Base-by-base conservation (phyloP, 2,888 invertebrate genomes). In the Helobdella robusta region DNA sequence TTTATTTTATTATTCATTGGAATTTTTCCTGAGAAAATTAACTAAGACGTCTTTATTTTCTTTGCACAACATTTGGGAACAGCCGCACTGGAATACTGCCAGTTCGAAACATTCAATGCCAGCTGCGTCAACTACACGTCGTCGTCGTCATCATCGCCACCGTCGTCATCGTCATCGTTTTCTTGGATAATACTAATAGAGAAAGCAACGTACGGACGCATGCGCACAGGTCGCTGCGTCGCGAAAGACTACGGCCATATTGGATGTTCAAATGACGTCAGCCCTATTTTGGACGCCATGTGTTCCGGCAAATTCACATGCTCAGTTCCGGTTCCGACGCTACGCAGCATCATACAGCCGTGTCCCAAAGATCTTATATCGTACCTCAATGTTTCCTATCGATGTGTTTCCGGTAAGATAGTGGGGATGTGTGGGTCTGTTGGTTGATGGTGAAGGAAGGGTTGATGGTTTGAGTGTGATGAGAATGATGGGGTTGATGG, bases 321-420 rank as follows among this genome's bases (percentile, higher is more conserved):
- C 23, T 20, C 20, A 25, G 5, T 54, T 18, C 54, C 54, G 18
- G 54, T 54, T 18, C 54, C 54, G 28, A 28, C 28, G 54, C 54
- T 54, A 15, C 54, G 54, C 3, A 30, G 30, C 18, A 28, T 54
- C 54, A 54, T 54, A 28, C 54, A 54, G 18, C 54, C 54, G 20
- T 54, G 54, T 8, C 54, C 54, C 15, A 54, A 54, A 54, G 54
- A 54, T 8, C 54, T 54, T 15, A 54, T 54, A 54, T 54, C 54
- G 28, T 54, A 54, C 28, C 54, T 54, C 23, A 54, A 54, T 20
- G 54, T 54, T 4, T 28, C 54, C 15, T 54, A 54, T 28, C 54
- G 30, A 28, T 54, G 54, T 30, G 54, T 54, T 20, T 28, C 54
- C 18, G 54, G 54, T 54, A 2, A 54, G 54, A 4, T 54, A 54